Base-by-base conservation (phyloP, 2,797 vertebrate genomes). In the Hydrophis major region DNA sequence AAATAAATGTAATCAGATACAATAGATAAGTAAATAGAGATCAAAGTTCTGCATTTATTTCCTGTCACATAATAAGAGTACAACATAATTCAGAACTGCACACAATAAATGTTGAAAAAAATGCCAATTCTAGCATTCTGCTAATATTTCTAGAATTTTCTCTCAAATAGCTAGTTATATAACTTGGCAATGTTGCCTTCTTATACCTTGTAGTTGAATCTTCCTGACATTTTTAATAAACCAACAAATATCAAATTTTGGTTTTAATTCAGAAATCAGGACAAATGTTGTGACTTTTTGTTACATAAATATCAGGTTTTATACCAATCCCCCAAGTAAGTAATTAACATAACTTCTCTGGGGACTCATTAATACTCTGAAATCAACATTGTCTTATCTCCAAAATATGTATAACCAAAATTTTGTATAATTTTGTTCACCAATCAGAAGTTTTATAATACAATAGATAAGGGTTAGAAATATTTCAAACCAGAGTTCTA, bases 1-100 rank as follows among this genome's bases (percentile, higher is more conserved):
- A 59, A 60, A 90, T 87, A 59, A 90, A 90, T 74, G 37, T 83
- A 25, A 42, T 83, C 20, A 47, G 37, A 8, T 83, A 47, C 37
- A 83, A 42, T 47, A 42, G 18, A 42, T 78, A 78, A 22, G 8
- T 11, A 25, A 42, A 78, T 42, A 42, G 18, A 47, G 37, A 83
- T 83, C 37, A 12, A 25, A 22, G 37, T 18, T 11, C 14, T 53
- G 59, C 28, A 59, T 88, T 28, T 27, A 55, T 91, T 83, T 27
- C n/a, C 14, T 95, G 95, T 92, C 88, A 66, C 92, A 53, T 92
- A 61, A 25, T 27, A 92, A 50, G 91, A 91, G 88, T 74, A 1
- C 16, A 92, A 22, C 92, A 55, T 87, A 50, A 89, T 93, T 87
- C 87, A 66, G 87, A 78, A 28, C 47, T 92, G 91, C 90, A 89